phyloP scores from a whole-genome alignment of 2,888 invertebrate species.

The Oscheius sp. region DNA sequence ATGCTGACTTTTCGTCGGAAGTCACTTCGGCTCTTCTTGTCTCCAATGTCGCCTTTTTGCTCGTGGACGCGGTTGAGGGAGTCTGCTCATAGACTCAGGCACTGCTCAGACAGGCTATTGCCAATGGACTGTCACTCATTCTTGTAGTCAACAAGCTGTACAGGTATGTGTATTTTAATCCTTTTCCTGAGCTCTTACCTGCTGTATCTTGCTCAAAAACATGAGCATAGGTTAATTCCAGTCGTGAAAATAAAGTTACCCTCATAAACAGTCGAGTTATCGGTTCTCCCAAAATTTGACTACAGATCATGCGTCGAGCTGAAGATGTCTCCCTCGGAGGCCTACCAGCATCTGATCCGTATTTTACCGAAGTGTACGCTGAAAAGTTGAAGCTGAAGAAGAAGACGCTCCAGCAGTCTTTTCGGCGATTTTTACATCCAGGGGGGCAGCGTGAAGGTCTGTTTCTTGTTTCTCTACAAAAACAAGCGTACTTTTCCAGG shows the following conservation, averaged over 20 bases:
- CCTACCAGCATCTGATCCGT: constrained; percentile 81
- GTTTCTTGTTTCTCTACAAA: neutral
- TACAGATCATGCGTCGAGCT: constrained; percentile 86
- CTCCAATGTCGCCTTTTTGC: constrained; percentile 94
- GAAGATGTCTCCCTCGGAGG: constrained; percentile 85
- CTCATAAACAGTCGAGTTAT: too few relatives aligned
- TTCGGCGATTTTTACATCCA: constrained; percentile 65
- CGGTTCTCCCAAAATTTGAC: neutral
- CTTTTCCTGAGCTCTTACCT: too few relatives aligned
- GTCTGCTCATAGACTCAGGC: constrained; percentile 86
- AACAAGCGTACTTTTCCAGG: constrained; percentile 32
- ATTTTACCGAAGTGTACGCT: constrained; percentile 78
- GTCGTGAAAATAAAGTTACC: too few relatives aligned
- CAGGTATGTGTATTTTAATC: constrained; percentile 21
- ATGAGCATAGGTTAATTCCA: too few relatives aligned
- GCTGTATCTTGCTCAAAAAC: too few relatives aligned
- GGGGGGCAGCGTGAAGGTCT: constrained; percentile 44
- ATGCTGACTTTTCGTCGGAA: constrained; percentile 97
- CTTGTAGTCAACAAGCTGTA: constrained; percentile 91
- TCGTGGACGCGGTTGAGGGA: constrained; percentile 89
- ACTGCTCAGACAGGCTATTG: constrained; percentile 80
- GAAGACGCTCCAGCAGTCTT: constrained; percentile 46
- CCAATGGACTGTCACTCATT: constrained; percentile 88
- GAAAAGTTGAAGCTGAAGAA: constrained; percentile 57
- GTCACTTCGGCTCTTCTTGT: constrained; percentile 95